Percentiles rank a stretch among this genome's conserved stretches.
Evolutionary conservation across 2,888 invertebrate species (phyloP).

Genomic region (Hedya salicella): DNA sequence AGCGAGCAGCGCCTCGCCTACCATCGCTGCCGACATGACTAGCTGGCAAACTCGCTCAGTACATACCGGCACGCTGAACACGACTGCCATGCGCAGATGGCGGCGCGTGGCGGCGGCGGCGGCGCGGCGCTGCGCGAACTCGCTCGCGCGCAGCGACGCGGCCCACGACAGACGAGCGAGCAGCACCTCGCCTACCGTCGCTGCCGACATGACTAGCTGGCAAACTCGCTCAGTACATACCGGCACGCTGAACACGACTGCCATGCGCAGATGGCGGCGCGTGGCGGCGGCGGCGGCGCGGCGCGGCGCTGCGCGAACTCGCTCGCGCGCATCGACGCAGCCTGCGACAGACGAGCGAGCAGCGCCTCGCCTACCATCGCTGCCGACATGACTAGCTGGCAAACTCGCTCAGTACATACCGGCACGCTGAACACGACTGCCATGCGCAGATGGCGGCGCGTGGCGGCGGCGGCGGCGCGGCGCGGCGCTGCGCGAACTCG

Average conservation of each 20-base stretch:
- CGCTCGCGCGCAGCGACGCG: slow-evolving; percentile 93
- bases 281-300: too few relatives aligned
- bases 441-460: too few relatives aligned
- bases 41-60: too few relatives aligned
- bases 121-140: slow-evolving; percentile 91
- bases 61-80: too few relatives aligned
- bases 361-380: slow-evolving; percentile 96
- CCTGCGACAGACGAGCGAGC: slow-evolving; percentile 96
- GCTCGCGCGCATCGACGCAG: slow-evolving; percentile 94
- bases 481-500: slow-evolving; percentile 90
- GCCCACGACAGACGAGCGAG: slow-evolving; percentile 97
- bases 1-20: slow-evolving; percentile 96
- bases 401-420: too few relatives aligned
- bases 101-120: too few relatives aligned
- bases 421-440: too few relatives aligned
- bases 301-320: slow-evolving; percentile 91
- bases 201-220: slow-evolving; percentile 95
- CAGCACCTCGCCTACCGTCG: slow-evolving; percentile 96
- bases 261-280: too few relatives aligned
- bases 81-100: too few relatives aligned
- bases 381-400: slow-evolving; percentile 95
- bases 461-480: too few relatives aligned
- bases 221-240: too few relatives aligned
- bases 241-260: too few relatives aligned
- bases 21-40: slow-evolving; percentile 95